Conservation (phyloP, 2,888 invertebrate species). For the Stenodera caucasica region DNA sequence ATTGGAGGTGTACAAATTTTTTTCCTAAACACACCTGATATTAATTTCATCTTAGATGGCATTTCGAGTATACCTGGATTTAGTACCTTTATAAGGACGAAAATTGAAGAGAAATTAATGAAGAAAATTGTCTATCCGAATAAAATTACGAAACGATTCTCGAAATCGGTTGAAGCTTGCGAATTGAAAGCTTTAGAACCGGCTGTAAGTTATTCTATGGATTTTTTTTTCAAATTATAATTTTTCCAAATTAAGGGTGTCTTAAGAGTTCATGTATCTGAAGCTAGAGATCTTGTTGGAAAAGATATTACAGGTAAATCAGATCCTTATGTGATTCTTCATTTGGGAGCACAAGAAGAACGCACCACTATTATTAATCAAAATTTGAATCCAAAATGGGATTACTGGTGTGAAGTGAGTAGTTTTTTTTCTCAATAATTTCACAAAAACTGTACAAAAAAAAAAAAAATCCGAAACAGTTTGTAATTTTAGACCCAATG, state of each 20-base stretch:
- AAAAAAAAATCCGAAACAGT: constrained; percentile 15
- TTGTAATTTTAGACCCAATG: constrained; percentile 39
- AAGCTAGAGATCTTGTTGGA: constrained; percentile 93
- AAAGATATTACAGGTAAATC: constrained; percentile 95
- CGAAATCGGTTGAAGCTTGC: constrained; percentile 77
- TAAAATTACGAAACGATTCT: too few relatives aligned
- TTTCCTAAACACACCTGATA: constrained; percentile 92
- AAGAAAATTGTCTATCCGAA: too few relatives aligned
- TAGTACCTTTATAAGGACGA: constrained; percentile 67
- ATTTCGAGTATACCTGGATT: constrained; percentile 89
- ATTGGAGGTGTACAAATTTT: constrained; percentile 95
- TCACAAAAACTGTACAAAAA: neutral
- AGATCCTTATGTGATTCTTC: constrained; percentile 92
- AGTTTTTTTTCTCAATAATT: too few relatives aligned
- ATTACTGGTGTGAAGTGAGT: constrained; percentile 97
- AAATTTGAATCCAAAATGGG: constrained; percentile 95
- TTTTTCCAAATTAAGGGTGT: constrained; percentile 88
- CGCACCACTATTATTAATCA: constrained; percentile 90
- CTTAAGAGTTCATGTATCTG: constrained; percentile 89
- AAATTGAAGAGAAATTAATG: too few relatives aligned
- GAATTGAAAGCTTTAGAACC: constrained; percentile 80
- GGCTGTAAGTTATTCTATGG: too few relatives aligned
- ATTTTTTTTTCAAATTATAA: too few relatives aligned
- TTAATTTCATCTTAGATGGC: constrained; percentile 96
- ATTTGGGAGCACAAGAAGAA: constrained; percentile 89